These are phyloP conservation scores for Cremastinae sp. DNA, from an alignment of 2,888 invertebrate species.

Conservation along the genomic window DNA sequence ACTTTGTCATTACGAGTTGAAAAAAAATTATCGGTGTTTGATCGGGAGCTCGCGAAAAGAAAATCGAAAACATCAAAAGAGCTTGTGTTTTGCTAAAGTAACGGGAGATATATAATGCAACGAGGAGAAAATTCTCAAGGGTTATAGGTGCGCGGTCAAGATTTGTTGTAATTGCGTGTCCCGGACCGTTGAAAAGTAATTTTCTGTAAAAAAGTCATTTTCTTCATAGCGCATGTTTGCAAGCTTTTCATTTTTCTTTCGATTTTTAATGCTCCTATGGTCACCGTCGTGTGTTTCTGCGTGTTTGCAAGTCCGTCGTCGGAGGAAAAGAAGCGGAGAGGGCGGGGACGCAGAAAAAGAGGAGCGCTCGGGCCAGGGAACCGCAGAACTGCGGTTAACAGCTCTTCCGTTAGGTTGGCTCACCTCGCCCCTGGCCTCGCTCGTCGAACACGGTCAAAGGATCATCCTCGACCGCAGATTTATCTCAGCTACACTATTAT, in stretches of 20 bases:
- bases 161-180: conserved; percentile 56
- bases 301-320: not conserved
- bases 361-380: conserved; percentile 19
- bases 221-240: conserved; percentile 49
- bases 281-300: conserved; percentile 25
- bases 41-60: not conserved
- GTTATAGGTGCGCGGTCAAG: conserved; percentile 6
- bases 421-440: conserved; percentile 34
- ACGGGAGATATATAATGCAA: not conserved
- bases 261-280: conserved; percentile 33
- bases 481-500: conserved; percentile 59
- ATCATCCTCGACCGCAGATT: conserved; percentile 61
- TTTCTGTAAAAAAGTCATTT: conserved; percentile 44
- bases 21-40: not conserved
- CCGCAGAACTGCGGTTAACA: conserved; percentile 58
- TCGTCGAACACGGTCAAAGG: conserved; percentile 59
- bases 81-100: not conserved
- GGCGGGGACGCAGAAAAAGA: conserved; percentile 27
- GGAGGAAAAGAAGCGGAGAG: not conserved
- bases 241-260: conserved; percentile 27
- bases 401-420: conserved; percentile 54
- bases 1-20: no score
- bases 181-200: conserved; percentile 24
- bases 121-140: conserved; percentile 14
- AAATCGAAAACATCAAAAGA: conserved; percentile 5